phyloP scores from a whole-genome alignment of 2,113 vertebrate species.

The Pavo muticus region DNA sequence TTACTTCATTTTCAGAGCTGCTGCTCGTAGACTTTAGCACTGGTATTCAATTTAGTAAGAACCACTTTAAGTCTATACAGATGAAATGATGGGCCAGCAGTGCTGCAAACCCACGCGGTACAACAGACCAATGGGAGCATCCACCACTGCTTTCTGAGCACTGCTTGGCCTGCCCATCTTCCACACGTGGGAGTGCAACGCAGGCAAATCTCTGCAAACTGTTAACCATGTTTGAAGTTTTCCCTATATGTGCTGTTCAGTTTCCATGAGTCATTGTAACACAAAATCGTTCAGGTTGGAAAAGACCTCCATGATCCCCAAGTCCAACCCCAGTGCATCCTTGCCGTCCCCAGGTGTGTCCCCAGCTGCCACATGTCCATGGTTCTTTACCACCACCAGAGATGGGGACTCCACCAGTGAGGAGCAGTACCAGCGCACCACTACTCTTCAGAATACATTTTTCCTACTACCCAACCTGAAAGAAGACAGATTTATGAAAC shows the following conservation, averaged over 20 bases:
- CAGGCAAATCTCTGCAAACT: no score
- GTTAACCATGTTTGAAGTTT: neutral
- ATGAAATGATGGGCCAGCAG: rapidly evolving
- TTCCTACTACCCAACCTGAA: no score
- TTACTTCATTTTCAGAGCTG: rapidly evolving
- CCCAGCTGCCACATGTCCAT: no score
- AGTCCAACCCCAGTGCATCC: no score
- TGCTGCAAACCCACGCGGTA: rapidly evolving
- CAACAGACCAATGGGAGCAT: neutral
- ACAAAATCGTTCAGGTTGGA: no score
- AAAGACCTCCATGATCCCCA: no score
- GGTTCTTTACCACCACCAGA: no score
- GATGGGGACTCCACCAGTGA: no score
- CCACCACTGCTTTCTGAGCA: rapidly evolving
- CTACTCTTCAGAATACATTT: no score
- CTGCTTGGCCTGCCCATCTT: neutral
- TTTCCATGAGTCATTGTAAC: neutral
- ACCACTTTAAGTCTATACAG: neutral
- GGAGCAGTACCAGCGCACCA: no score
- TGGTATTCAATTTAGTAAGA: neutral
- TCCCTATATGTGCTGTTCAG: rapidly evolving
- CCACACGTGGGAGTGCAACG: neutral
- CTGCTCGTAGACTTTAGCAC: neutral
- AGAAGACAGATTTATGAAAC: neutral
- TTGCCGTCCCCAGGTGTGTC: no score